Evolutionary conservation across 2,113 vertebrate species (phyloP), one percentile per base, ranked within the genome.

Genomic region (Archocentrus centrarchus): DNA sequence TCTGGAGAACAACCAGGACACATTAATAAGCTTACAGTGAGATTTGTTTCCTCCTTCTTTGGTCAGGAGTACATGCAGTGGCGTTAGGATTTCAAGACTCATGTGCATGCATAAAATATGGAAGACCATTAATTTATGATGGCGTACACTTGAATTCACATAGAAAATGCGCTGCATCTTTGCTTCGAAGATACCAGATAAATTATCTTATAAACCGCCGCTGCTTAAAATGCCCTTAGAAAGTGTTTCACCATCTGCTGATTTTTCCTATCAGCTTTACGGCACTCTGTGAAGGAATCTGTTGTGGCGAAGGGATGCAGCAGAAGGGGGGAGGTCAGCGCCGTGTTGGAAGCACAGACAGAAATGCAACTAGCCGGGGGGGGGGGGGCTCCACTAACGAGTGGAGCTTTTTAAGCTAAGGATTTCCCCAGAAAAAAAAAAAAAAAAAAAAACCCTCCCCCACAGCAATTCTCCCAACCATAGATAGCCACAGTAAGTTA

Each of bases 181-280:
- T 66, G 75, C 75, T 64, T 73, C 6, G 4, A 63, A 70, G 18
- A 70, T 89, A 89, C 44, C 83, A 85, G 82, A 61, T 59, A 91
- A 89, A 89, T 89, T 75, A 88, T 76, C 66, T 77, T 64, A 47
- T n/a, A 89, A 86, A 82, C 37, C 13, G 61, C 62, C n/a, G 17
- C 59, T 47, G 80, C 87, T 86, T 62, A 39, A 88, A 87, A 93
- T 92, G 92, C 94, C 93, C 91, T 81, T 11, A 90, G 90, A 90
- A 93, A 92, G 80, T 79, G 82, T 90, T 88, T 83, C 85, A 86
- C 95, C 95, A 95, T 95, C 94, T 95, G 95, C 88, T 30, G n/a
- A 73, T 83, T 86, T 94, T 92, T 90, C 82, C 90, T 76, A 77
- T 87, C 89, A 35, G 66, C 75, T 73, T 89, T 64, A 68, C 86